Conservation (phyloP, 2,113 vertebrate genomes). For the Bujurquina vittata region DNA sequence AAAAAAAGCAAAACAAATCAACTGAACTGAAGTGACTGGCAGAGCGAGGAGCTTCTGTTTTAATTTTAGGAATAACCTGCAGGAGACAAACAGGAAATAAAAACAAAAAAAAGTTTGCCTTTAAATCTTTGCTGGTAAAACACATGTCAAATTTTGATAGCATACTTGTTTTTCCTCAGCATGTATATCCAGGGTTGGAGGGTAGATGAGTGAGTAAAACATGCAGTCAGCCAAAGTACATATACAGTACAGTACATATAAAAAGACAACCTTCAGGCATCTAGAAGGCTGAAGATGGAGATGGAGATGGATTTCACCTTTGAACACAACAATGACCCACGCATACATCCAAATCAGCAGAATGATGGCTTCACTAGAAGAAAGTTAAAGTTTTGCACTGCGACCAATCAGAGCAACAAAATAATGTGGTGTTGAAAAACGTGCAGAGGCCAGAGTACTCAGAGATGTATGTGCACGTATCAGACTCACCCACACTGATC, state of each 20-base stretch:
- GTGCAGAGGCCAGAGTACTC: background rate
- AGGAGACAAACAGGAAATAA: constrained; percentile 74
- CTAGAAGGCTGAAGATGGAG: too few species aligned
- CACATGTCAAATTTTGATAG: background rate
- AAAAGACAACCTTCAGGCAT: too few species aligned
- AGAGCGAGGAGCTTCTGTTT: constrained; percentile 71
- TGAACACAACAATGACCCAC: too few species aligned
- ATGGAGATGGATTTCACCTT: too few species aligned
- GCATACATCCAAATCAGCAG: too few species aligned
- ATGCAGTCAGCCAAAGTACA: constrained; percentile 11
- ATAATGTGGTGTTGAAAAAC: background rate
- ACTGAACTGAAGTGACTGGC: constrained; percentile 50
- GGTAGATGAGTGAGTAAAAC: constrained; percentile 35
- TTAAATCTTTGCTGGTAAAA: constrained; percentile 54
- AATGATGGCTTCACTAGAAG: too few species aligned
- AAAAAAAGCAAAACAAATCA: constrained; percentile 33
- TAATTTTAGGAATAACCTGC: constrained; percentile 79
- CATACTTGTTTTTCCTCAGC: constrained; percentile 29
- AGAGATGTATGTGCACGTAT: background rate
- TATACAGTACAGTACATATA: too few species aligned
- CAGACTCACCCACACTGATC: background rate
- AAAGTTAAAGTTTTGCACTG: background rate
- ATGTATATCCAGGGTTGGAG: constrained; percentile 45
- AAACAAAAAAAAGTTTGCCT: constrained; percentile 57
- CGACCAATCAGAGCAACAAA: background rate